A percentile compares a stretch with the other conserved stretches of the same genome.
Conservation (phyloP, 2,888 invertebrate genomes). For the Stratiomys singularior region DNA sequence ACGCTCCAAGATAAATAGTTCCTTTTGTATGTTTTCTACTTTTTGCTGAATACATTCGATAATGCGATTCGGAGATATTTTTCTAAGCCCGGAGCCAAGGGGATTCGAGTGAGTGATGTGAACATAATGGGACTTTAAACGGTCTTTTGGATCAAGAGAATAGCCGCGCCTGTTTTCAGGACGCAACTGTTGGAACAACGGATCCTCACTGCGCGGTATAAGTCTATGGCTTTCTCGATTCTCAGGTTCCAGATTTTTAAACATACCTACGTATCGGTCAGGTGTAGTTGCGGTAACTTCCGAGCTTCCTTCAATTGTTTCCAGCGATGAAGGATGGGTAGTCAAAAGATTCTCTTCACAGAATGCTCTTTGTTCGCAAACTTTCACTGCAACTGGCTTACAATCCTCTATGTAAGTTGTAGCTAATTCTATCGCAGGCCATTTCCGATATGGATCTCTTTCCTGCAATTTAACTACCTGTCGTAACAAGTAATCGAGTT, state of each 20-base stretch:
- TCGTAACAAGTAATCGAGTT: constrained; percentile 59
- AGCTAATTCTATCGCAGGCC: constrained; percentile 58
- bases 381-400: constrained; percentile 46
- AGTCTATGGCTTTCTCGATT: not conserved
- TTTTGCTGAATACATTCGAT: constrained; percentile 50
- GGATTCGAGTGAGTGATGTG: constrained; percentile 63
- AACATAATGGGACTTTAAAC: constrained; percentile 74
- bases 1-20: constrained; percentile 34
- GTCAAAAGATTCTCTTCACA: not conserved
- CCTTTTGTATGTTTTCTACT: constrained; percentile 48
- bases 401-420: constrained; percentile 62
- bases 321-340: not conserved
- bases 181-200: constrained; percentile 52
- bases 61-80: constrained; percentile 43
- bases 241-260: not conserved
- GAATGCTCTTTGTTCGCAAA: not conserved
- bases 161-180: constrained; percentile 63
- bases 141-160: constrained; percentile 60
- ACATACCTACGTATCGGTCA: too few species aligned
- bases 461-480: constrained; percentile 60
- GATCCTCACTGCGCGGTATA: not conserved
- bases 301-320: constrained; percentile 58
- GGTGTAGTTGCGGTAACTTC: not conserved
- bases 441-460: constrained; percentile 58
- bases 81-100: constrained; percentile 65